Base-by-base conservation (phyloP, 1,140 invertebrate species). In the Ephestia elutella region DNA sequence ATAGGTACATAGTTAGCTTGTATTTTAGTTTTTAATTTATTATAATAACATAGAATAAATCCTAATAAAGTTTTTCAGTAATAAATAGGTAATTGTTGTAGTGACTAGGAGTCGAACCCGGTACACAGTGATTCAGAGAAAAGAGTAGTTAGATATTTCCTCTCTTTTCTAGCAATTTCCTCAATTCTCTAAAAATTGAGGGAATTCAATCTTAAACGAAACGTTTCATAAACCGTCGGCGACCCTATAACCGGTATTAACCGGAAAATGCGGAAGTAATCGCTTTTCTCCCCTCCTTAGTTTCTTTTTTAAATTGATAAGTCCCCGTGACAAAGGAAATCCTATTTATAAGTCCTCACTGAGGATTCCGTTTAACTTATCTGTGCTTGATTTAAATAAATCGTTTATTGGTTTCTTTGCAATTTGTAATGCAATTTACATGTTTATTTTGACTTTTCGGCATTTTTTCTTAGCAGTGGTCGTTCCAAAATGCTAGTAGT, bases 231-330 rank as follows among this genome's bases (percentile, higher is more conserved):
- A 53, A 53, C 50, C 65, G 57, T 62, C 60, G 50, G 55, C 60
- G 50, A 53, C 50, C 50, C 50, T 55, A 61, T 56, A 60, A 67
- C 51, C 65, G 61, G 55, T 56, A 60, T 60, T 63, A 61, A 56
- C 56, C 61, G 65, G 60, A 59, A 62, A 64, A 60, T 55, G 57
- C 54, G 59, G 57, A 60, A 58, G 62, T 62, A 68, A 64, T 68
- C 66, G 62, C 53, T 57, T 64, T 62, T 57, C 54, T 56, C 18
- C 50, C 51, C 58, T 60, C 61, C 49, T 28, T 44, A 19, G 11
- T 54, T 66, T 59, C 54, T 59, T 59, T 62, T 62, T 65, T 58
- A 65, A 60, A 57, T 60, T 60, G 56, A 32, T 55, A 58, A 53
- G 21, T 25, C 21, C 21, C 21, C 21, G 50, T 53, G 50, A 53